phyloP scores from a whole-genome alignment of 2,888 invertebrate species.

The Drosophila quinaria region DNA sequence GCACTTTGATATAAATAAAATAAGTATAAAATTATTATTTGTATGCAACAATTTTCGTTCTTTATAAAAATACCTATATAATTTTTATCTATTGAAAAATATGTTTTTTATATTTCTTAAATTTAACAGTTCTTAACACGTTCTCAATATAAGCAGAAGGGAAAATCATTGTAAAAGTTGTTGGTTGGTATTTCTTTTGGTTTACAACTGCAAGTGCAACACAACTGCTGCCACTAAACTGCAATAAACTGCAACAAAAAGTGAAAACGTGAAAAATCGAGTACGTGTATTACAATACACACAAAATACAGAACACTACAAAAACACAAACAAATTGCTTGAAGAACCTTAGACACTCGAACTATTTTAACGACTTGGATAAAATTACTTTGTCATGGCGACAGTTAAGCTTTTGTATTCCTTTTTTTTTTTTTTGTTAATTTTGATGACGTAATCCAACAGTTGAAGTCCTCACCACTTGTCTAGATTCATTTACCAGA shows the following conservation, averaged over 20 bases:
- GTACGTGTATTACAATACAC: background rate
- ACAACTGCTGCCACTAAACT: conserved; percentile 32
- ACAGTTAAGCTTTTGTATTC: background rate
- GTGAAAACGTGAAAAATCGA: conserved; percentile 19
- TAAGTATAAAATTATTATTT: background rate
- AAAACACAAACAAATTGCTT: background rate
- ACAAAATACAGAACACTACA: background rate
- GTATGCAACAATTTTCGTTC: background rate
- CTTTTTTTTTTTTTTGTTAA: background rate
- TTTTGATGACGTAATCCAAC: conserved; percentile 3
- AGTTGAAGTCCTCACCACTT: conserved; percentile 2
- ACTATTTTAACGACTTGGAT: background rate
- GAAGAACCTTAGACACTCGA: background rate
- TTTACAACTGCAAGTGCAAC: conserved; percentile 19
- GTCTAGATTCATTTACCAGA: conserved; percentile 1
- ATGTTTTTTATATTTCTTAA: background rate
- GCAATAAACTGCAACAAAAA: conserved; percentile 42
- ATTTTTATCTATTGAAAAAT: background rate
- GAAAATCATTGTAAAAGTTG: background rate
- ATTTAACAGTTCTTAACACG: background rate
- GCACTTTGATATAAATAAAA: background rate
- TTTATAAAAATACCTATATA: too few species aligned
- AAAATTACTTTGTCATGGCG: conserved; percentile 2
- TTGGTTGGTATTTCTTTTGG: conserved; percentile 12
- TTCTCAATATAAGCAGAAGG: background rate